Conservation (phyloP, 2,797 vertebrate genomes). For the Sarcoramphus papa region DNA sequence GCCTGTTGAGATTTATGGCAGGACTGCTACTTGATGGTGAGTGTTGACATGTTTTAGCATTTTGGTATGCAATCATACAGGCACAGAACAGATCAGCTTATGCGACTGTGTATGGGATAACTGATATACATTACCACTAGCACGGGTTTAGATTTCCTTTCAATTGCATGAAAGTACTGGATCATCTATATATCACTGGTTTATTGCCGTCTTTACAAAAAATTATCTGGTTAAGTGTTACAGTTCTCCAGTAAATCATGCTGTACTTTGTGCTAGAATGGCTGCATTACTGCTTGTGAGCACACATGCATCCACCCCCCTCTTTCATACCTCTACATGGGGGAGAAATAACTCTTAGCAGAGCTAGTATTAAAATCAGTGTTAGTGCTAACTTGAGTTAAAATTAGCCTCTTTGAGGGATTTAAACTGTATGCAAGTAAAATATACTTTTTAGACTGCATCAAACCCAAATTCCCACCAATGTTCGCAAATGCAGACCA, state of each 20-base stretch:
- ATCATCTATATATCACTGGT: neutral
- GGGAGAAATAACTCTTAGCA: neutral
- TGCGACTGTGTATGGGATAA: neutral
- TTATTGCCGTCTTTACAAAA: neutral
- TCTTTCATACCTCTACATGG: neutral
- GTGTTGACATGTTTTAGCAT: neutral
- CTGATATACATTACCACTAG: neutral
- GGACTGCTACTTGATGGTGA: neutral
- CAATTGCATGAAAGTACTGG: neutral
- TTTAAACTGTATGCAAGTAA: neutral
- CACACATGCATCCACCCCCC: neutral
- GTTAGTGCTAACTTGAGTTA: neutral
- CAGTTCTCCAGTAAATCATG: neutral
- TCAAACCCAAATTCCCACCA: neutral
- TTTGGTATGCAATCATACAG: neutral
- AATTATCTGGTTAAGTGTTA: neutral
- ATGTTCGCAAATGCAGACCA: fast-evolving
- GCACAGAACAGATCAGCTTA: neutral
- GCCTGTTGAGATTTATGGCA: neutral
- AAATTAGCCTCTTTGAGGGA: neutral
- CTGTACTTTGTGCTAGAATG: neutral
- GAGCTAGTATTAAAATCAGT: neutral
- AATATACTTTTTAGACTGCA: neutral
- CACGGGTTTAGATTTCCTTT: neutral
- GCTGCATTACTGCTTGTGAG: neutral